Evolutionary conservation across 2,888 invertebrate genomes (phyloP).

Genomic region (Parthenolecanium corni): DNA sequence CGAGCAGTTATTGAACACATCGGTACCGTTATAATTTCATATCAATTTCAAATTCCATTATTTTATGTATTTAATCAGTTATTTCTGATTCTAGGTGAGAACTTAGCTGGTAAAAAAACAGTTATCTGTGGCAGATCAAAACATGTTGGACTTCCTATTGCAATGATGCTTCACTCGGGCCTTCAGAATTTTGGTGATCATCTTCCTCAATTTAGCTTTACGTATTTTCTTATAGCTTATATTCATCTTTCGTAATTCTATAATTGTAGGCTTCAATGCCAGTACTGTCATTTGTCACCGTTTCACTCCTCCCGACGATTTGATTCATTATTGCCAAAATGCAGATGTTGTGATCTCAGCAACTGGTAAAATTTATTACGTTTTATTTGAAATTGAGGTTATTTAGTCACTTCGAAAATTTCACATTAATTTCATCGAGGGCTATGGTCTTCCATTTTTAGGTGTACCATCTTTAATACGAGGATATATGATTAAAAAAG

Average conservation of each 20-base stretch:
- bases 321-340: constrained; percentile 54
- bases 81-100: constrained; percentile 46
- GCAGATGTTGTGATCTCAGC: constrained; percentile 71
- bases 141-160: constrained; percentile 82
- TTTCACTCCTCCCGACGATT: constrained; percentile 65
- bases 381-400: not conserved
- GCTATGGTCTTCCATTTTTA: constrained; percentile 37
- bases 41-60: not conserved
- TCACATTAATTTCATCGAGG: not conserved
- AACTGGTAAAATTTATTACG: constrained; percentile 44
- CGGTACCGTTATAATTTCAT: constrained; percentile 35
- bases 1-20: constrained; percentile 55
- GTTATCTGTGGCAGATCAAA: constrained; percentile 84
- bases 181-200: constrained; percentile 40
- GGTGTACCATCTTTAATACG: constrained; percentile 64
- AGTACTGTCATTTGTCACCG: constrained; percentile 85
- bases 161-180: constrained; percentile 71
- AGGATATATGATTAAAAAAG: constrained; percentile 77
- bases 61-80: not conserved
- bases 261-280: constrained; percentile 59
- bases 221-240: too few relatives aligned
- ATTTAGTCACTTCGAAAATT: not conserved
- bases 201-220: too few relatives aligned
- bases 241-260: constrained; percentile 34
- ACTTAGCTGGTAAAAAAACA: constrained; percentile 74